Evolutionary conservation across 2,797 vertebrate species (phyloP), one percentile per base, ranked within the genome.

Genomic region (Cyprinella venusta): DNA sequence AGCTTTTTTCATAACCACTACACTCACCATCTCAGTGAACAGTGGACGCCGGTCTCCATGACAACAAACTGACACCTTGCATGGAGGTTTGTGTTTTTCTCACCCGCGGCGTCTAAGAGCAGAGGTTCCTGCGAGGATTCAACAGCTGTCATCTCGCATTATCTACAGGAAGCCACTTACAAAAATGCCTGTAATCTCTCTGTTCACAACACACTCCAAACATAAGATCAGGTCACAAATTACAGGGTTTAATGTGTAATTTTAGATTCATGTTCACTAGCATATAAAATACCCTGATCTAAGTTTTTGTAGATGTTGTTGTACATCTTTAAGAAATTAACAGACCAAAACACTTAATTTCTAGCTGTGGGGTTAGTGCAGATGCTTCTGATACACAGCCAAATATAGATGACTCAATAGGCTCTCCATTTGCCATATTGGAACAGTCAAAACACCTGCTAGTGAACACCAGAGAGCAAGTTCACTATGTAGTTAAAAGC

Each of bases 41-140:
- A 13, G 21, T 59, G 64, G 76, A 82, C 18, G 52, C 42, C 13
- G n/a, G 86, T 85, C 63, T 80, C 86, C 79, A 84, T 84, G 84
- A 70, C 82, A 86, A 88, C 84, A 42, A 77, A 21, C 68, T 54
- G 84, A 85, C 80, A 84, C 68, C 40, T 67, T 26, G 45, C 45
- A 59, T 64, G 26, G 45, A 72, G 72, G 83, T 86, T 64, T 54
- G 16, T 79, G 79, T 59, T 68, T 64, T 65, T 76, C 76, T 83
- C 70, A 74, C 77, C 70, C 64, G 5, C 19, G 12, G 56, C 36
- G 33, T 76, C 71, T 81, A 24, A 61, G 75, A 83, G 76, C 40
- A 78, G 75, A 78, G 72, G 63, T 68, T 64, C 38, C 72, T 30
- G 30, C 0, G 64, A 76, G 72, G 72, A 76, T 82, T 79, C 77